Evolutionary conservation across 2,888 invertebrate species (phyloP).

Genomic region (Agonopterix subpropinquella): DNA sequence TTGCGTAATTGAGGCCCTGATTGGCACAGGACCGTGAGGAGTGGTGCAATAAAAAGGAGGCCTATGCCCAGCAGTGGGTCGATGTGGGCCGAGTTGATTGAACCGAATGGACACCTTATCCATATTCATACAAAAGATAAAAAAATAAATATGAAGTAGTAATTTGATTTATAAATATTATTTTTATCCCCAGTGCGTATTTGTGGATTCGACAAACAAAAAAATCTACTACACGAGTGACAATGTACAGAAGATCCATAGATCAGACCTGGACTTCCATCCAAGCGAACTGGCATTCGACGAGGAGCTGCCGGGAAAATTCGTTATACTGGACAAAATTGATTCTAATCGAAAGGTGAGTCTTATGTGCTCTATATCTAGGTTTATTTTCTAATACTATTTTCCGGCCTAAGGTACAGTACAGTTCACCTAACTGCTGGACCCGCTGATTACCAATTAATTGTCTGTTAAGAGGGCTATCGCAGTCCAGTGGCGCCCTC

Average conservation of each 20-base stretch:
- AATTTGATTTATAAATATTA: not conserved
- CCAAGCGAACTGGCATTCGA: constrained; percentile 88
- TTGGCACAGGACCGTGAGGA: no score
- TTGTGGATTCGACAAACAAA: constrained; percentile 86
- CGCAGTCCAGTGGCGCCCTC: no score
- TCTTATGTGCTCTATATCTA: constrained; percentile 2
- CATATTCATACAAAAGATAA: no score
- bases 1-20: no score
- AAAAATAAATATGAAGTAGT: not conserved
- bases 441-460: no score
- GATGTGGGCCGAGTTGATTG: no score
- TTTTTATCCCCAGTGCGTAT: constrained; percentile 81
- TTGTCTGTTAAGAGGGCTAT: no score
- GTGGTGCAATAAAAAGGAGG: no score
- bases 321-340: constrained; percentile 85
- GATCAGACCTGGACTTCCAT: constrained; percentile 80
- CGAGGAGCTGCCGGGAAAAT: constrained; percentile 80
- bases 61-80: no score
- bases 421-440: not conserved
- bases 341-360: constrained; percentile 78
- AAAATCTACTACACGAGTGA: constrained; percentile 85
- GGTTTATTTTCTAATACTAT: no score
- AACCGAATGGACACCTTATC: no score
- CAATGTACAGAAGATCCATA: constrained; percentile 80
- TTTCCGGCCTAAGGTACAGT: not conserved